Evolutionary conservation across 2,797 vertebrate genomes (phyloP).

Genomic region (Aplochiton taeniatus): DNA sequence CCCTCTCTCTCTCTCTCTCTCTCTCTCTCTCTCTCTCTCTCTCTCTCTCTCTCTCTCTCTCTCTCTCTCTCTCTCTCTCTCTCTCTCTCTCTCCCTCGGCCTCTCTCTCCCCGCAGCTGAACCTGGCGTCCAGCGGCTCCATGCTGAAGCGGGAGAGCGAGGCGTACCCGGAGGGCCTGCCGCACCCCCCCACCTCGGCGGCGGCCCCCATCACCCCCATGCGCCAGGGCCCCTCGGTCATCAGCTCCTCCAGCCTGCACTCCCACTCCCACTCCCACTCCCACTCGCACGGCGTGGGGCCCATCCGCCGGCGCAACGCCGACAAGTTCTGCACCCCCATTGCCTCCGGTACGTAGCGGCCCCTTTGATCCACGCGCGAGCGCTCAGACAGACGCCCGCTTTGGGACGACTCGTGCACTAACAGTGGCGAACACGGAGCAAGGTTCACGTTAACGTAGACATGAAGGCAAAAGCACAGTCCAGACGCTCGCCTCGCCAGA

Average conservation of each 20-base stretch:
- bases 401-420: too few species aligned
- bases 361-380: background rate
- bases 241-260: conserved; percentile 92
- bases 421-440: too few species aligned
- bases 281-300: conserved; percentile 81
- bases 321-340: conserved; percentile 99
- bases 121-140: conserved; percentile 88
- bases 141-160: conserved; percentile 93
- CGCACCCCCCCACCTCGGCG: conserved; percentile 95
- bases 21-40: conserved; percentile 13
- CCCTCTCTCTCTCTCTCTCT: conserved; percentile 25
- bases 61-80: conserved; percentile 8
- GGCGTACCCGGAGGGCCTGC: conserved; percentile 89
- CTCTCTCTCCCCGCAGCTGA: conserved; percentile 72
- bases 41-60: conserved; percentile 1
- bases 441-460: too few species aligned
- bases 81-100: background rate
- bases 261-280: conserved; percentile 51
- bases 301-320: conserved; percentile 92
- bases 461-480: too few species aligned
- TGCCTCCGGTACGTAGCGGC: conserved; percentile 85
- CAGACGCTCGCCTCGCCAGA: too few species aligned
- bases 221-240: conserved; percentile 93
- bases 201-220: conserved; percentile 93
- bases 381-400: too few species aligned